These are phyloP conservation scores for Ophion obscuratus DNA, from an alignment of 2,888 invertebrate genomes.

Conservation along the genomic window DNA sequence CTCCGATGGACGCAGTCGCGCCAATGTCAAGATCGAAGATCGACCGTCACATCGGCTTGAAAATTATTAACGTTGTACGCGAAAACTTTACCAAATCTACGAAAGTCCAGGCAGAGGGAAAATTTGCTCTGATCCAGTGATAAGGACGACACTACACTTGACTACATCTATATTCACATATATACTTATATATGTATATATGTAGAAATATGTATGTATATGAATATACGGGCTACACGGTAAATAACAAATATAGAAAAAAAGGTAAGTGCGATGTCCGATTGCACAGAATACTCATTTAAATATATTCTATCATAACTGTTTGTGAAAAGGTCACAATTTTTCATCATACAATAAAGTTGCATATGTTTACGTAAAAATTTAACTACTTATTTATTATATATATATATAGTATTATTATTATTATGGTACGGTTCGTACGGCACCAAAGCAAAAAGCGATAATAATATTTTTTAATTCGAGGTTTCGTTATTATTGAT, in stretches of 20 bases:
- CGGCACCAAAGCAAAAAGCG: neutral
- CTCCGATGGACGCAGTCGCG: constrained; percentile 79
- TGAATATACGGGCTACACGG: neutral
- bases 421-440: neutral
- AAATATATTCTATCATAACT: neutral
- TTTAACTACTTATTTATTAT: neutral
- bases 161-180: constrained; percentile 16
- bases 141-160: constrained; percentile 1
- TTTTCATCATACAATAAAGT: neutral
- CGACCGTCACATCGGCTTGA: constrained; percentile 46
- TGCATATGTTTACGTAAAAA: neutral
- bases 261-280: constrained; percentile 10
- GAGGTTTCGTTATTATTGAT: neutral
- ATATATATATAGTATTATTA: too few relatives aligned
- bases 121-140: constrained; percentile 26
- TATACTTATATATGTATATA: neutral
- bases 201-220: neutral
- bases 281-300: neutral
- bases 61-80: neutral
- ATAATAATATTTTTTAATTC: neutral
- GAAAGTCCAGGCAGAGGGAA: constrained; percentile 20
- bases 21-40: constrained; percentile 59
- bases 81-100: neutral
- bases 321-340: neutral
- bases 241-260: neutral